Evolutionary conservation across 2,888 invertebrate species (phyloP).

Genomic region (Drepanosiphum platanoidis): DNA sequence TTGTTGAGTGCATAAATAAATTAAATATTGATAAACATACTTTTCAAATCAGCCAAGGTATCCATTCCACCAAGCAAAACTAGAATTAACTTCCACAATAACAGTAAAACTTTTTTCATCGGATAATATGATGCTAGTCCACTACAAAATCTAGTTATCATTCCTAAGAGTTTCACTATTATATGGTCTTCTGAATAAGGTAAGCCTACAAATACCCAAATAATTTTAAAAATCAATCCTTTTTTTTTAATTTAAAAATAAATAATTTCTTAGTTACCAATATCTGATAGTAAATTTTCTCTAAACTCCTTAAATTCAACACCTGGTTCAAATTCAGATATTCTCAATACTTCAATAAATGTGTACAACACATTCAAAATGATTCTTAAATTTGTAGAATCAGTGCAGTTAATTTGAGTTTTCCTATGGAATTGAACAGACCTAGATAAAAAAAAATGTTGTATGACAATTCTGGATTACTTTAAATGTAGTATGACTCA

Average conservation of each 20-base stretch:
- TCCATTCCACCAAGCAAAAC: constrained; percentile 92
- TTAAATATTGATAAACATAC: constrained; percentile 66
- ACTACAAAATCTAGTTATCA: constrained; percentile 96
- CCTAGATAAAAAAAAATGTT: constrained; percentile 26
- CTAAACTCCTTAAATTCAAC: constrained; percentile 48
- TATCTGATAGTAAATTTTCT: constrained; percentile 41
- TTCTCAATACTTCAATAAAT: constrained; percentile 92
- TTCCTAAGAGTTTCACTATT: constrained; percentile 88
- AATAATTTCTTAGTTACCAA: constrained; percentile 15
- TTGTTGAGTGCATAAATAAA: not conserved
- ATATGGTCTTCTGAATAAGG: constrained; percentile 67
- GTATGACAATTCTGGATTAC: not conserved
- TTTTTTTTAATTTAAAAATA: not conserved
- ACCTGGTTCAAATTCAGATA: constrained; percentile 66
- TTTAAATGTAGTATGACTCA: not conserved
- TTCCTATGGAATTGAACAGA: constrained; percentile 72
- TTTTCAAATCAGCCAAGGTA: constrained; percentile 81
- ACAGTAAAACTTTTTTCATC: constrained; percentile 94
- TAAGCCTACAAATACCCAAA: constrained; percentile 25
- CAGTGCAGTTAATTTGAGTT: constrained; percentile 84
- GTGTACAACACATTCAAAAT: constrained; percentile 93
- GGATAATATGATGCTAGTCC: constrained; percentile 97
- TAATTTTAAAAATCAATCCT: not conserved
- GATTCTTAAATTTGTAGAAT: constrained; percentile 90
- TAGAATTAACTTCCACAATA: constrained; percentile 95